Evolutionary conservation across 2,113 vertebrate species (phyloP), one percentile per base, ranked within the genome.

Genomic region (Aspiorhynchus laticeps): DNA sequence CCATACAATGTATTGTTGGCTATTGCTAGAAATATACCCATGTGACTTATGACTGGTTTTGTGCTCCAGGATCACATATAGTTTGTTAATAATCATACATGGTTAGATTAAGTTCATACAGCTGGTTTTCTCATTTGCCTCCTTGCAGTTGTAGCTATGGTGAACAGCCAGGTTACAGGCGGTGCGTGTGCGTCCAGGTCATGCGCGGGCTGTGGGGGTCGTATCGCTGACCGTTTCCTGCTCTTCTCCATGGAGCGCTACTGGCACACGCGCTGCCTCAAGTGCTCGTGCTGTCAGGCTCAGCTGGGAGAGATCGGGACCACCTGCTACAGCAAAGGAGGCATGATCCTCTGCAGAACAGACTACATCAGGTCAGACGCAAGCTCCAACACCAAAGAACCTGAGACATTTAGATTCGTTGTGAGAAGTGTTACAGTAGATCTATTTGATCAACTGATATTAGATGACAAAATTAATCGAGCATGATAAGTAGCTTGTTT

Each of bases 241-340:
- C 95, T 96, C 87, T 96, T 95, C 88, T 95, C 95, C 90, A 96
- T 96, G 94, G 96, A 96, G 78, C 94, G 95, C 78, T 96, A 96
- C 91, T 96, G 96, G 96, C 96, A 96, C 93, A 95, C 93, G 0
- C 94, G 93, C 83, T 96, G 96, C 90, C 95, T 96, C 74, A 95
- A 95, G 90, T 96, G 96, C 87, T 95, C 95, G 26, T 96, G 95
- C 91, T 96, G 96, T 93, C 95, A 96, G 75, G 96, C 95, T 84
- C 95, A 95, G 92, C 95, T 96, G 90, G 96, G 95, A 1, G 96
- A 96, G 90, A 95, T 96, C 31, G 95, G 96, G 88, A 94, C 94
- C 89, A 94, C 94, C 90, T 96, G 96, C 93, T 96, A 95, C 93
- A 96, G 94, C 90, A 96, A 95, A 90, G 94, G 95, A 69, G 96